These are phyloP conservation scores for Leistus spinibarbis DNA, from an alignment of 2,888 invertebrate species.

Conservation along the genomic window DNA sequence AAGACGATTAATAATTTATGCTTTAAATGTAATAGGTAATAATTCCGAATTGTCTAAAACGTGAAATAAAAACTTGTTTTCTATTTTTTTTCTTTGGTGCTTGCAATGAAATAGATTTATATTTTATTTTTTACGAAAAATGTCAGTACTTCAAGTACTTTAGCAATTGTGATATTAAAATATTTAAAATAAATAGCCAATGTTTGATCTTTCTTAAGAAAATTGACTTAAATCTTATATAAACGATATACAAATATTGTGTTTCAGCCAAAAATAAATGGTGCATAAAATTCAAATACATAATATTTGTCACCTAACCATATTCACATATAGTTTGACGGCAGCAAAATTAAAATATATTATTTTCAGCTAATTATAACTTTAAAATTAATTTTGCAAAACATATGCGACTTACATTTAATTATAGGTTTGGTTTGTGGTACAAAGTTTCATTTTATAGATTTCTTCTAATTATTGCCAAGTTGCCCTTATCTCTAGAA, in stretches of 20 bases:
- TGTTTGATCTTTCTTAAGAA: not conserved
- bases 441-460: too few relatives aligned
- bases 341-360: not conserved
- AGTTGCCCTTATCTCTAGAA: too few relatives aligned
- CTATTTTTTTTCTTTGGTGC: not conserved
- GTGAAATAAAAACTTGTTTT: not conserved
- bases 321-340: not conserved
- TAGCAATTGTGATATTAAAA: too few relatives aligned
- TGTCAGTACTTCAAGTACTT: not conserved
- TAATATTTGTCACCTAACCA: too few relatives aligned
- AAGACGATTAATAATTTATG: too few relatives aligned
- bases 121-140: not conserved
- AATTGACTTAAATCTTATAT: not conserved
- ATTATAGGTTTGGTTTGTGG: too few relatives aligned
- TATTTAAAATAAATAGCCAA: not conserved
- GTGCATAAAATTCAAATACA: not conserved
- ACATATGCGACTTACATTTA: not conserved
- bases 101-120: not conserved
- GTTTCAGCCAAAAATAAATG: not conserved
- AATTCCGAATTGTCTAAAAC: not conserved
- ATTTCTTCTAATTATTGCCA: too few relatives aligned
- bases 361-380: not conserved
- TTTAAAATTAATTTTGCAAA: not conserved
- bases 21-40: too few relatives aligned
- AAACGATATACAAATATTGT: not conserved